Evolutionary conservation across 2,888 invertebrate genomes (phyloP).

Genomic region (Xylota segnis): DNA sequence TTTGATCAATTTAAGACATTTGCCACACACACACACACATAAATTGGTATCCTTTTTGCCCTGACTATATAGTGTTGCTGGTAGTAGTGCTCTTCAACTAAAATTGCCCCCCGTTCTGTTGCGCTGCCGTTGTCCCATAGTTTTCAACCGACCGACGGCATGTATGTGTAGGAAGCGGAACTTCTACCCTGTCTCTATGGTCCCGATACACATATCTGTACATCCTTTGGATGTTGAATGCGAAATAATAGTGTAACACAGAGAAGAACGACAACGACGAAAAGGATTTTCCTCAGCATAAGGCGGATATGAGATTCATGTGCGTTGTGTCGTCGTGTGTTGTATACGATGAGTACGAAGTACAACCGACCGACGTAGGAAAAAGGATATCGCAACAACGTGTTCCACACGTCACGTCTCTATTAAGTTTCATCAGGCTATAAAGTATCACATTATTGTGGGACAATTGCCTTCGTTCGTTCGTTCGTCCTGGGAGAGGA

Average conservation of each 20-base stretch:
- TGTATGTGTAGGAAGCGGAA: slow-evolving; percentile 60
- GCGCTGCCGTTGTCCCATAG: slow-evolving; percentile 31
- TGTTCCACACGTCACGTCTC: slow-evolving; percentile 75
- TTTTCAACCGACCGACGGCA: slow-evolving; percentile 26
- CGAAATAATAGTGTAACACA: slow-evolving; percentile 63
- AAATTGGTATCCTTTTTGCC: slow-evolving; percentile 29
- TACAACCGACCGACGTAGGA: slow-evolving; percentile 33
- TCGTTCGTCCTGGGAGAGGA: slow-evolving; percentile 49
- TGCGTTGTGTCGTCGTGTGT: slow-evolving; percentile 62
- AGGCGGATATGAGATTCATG: slow-evolving; percentile 75
- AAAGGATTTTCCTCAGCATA: slow-evolving; percentile 67
- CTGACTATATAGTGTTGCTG: background rate
- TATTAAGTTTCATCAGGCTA: slow-evolving; percentile 77
- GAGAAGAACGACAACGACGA: slow-evolving; percentile 42
- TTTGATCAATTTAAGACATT: slow-evolving; percentile 62
- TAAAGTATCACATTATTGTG: slow-evolving; percentile 77
- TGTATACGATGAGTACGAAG: slow-evolving; percentile 45
- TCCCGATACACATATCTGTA: background rate
- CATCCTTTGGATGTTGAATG: slow-evolving; percentile 50
- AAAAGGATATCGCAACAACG: slow-evolving; percentile 74
- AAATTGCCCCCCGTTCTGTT: slow-evolving; percentile 29
- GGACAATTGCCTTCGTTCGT: slow-evolving; percentile 76
- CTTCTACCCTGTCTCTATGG: background rate
- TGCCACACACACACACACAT: slow-evolving; percentile 32
- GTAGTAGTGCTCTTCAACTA: slow-evolving; percentile 1